A percentile compares a stretch with the other conserved stretches of the same genome.
phyloP scores from a whole-genome alignment of 2,888 invertebrate genomes.

The Acanthosepion pharaonis region DNA sequence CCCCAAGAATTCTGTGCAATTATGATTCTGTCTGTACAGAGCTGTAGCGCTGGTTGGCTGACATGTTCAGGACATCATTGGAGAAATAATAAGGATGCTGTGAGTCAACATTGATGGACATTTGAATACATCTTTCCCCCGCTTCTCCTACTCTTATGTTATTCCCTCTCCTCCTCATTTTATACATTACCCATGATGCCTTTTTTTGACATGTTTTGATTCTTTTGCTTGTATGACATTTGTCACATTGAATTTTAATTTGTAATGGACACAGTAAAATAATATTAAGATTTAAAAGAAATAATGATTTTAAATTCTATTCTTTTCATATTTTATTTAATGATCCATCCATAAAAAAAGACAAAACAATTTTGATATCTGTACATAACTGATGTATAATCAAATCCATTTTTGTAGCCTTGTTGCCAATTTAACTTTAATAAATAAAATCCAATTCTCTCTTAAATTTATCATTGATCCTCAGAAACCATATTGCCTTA shows the following conservation, averaged over 20 bases:
- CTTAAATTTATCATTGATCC: no score
- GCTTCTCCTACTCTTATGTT: not conserved
- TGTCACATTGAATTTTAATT: not conserved
- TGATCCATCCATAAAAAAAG: no score
- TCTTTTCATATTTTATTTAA: no score
- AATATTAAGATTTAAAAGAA: not conserved
- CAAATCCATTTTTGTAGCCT: no score
- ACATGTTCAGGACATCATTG: constrained; percentile 38
- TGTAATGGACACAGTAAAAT: not conserved
- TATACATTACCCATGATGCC: not conserved
- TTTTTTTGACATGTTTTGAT: not conserved
- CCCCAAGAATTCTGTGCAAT: constrained; percentile 43
- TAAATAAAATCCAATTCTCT: no score
- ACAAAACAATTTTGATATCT: no score
- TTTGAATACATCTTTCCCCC: not conserved
- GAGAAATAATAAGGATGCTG: constrained; percentile 43
- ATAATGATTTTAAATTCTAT: no score
- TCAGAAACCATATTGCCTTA: no score
- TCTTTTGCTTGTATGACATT: not conserved
- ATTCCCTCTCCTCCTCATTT: not conserved
- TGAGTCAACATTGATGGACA: not conserved
- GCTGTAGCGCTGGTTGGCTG: constrained; percentile 41
- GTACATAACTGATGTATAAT: no score
- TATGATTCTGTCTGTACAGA: constrained; percentile 36
- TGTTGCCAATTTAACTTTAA: no score